These are phyloP conservation scores for Esox masquinongy DNA, from an alignment of 2,797 vertebrate species.

Conservation along the genomic window DNA sequence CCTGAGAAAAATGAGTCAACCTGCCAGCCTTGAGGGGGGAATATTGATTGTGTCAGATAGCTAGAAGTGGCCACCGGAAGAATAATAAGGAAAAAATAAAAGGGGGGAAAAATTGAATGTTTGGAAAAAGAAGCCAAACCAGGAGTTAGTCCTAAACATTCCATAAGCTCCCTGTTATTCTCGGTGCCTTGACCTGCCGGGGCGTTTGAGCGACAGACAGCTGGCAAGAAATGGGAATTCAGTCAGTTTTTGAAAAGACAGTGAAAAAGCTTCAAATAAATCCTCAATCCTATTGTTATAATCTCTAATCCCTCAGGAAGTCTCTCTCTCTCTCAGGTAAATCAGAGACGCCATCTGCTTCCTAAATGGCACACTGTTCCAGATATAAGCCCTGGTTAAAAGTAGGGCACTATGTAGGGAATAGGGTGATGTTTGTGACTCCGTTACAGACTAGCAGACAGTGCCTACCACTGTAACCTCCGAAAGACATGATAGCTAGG, in stretches of 20 bases:
- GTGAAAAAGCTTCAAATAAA: constrained; percentile 42
- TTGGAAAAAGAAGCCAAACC: neutral
- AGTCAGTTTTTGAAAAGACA: neutral
- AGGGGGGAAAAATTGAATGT: no score
- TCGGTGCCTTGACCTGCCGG: neutral
- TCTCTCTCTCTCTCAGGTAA: constrained; percentile 32
- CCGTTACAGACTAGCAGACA: neutral
- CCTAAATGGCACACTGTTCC: neutral
- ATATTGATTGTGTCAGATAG: constrained; percentile 18
- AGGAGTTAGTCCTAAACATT: constrained; percentile 6
- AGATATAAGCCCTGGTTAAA: neutral
- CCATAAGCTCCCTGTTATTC: constrained; percentile 10
- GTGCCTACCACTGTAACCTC: neutral
- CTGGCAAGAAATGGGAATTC: neutral
- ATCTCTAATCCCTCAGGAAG: constrained; percentile 37
- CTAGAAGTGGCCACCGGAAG: neutral
- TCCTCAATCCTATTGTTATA: constrained; percentile 67
- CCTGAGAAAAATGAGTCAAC: constrained; percentile 47
- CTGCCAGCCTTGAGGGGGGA: constrained; percentile 45
- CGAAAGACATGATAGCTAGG: constrained; percentile 13
- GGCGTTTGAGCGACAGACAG: neutral
- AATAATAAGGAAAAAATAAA: neutral
- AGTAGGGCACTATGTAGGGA: neutral
- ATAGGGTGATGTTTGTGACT: neutral
- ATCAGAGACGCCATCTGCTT: constrained; percentile 7